phyloP scores from a whole-genome alignment of 2,113 vertebrate genomes.

The Colinus virginianus region DNA sequence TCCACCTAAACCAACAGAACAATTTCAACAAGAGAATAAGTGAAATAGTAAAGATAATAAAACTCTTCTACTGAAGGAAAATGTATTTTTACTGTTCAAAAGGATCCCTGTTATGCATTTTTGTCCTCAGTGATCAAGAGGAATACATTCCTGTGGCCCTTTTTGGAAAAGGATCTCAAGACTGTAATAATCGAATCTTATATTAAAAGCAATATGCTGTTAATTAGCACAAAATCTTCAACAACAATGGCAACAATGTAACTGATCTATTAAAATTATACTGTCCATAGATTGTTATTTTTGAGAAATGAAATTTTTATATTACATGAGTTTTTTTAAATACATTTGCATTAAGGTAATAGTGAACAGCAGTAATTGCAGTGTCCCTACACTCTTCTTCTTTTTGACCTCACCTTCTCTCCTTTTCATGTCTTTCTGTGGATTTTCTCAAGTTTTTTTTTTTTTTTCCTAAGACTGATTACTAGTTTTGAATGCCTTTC shows the following conservation, averaged over 20 bases:
- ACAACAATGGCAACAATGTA: background rate
- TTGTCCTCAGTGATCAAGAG: background rate
- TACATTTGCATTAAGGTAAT: background rate
- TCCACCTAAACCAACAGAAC: background rate
- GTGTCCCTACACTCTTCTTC: background rate
- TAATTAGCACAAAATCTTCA: no score
- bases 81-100: background rate
- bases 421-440: fast-evolving
- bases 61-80: background rate
- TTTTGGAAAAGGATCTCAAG: background rate
- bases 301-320: background rate
- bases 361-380: background rate
- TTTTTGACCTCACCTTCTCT: background rate
- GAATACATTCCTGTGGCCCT: background rate
- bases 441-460: background rate
- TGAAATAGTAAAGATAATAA: background rate
- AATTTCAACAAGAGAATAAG: background rate
- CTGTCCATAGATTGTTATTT: background rate
- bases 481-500: background rate
- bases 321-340: background rate
- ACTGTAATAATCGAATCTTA: background rate
- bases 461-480: background rate
- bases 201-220: fast-evolving
- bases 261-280: background rate
- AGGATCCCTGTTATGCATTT: background rate